A percentile compares a stretch with the other conserved stretches of the same genome.
phyloP scores from a whole-genome alignment of 2,888 invertebrate species.

The Helicoverpa assulta region DNA sequence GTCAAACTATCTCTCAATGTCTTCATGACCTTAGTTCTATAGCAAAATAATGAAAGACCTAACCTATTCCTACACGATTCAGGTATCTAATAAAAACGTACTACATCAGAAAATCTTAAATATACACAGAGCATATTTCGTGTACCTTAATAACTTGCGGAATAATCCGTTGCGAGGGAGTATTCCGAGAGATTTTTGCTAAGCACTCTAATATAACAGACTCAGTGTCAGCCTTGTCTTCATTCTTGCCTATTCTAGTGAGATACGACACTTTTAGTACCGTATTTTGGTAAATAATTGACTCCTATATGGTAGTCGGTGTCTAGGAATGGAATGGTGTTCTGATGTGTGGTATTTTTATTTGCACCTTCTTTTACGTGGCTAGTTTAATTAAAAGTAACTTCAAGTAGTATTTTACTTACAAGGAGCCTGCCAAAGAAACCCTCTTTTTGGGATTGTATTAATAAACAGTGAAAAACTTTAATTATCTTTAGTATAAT shows the following conservation, averaged over 20 bases:
- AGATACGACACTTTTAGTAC: conserved; percentile 23
- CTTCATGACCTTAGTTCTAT: background rate
- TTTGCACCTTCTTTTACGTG: too few relatives aligned
- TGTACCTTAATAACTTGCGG: conserved; percentile 46
- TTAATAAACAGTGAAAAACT: too few relatives aligned
- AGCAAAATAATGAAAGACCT: background rate
- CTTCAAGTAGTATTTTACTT: too few relatives aligned
- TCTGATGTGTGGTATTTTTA: too few relatives aligned
- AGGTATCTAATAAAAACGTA: conserved; percentile 24
- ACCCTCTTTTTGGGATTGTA: too few relatives aligned
- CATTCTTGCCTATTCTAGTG: conserved; percentile 55
- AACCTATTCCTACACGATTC: background rate
- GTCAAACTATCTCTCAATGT: too few relatives aligned
- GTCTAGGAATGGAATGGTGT: background rate
- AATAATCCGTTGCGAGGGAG: conserved; percentile 31
- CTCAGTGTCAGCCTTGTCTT: conserved; percentile 40
- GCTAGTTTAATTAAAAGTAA: too few relatives aligned
- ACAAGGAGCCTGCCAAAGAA: too few relatives aligned
- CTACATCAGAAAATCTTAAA: conserved; percentile 25
- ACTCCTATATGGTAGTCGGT: background rate
- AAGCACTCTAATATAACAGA: conserved; percentile 36
- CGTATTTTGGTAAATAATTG: conserved; percentile 14
- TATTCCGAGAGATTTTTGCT: conserved; percentile 36
- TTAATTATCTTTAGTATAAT: too few relatives aligned
- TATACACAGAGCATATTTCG: conserved; percentile 39